Base-by-base conservation (phyloP, 2,113 vertebrate species). In the Apodemus sylvaticus region DNA sequence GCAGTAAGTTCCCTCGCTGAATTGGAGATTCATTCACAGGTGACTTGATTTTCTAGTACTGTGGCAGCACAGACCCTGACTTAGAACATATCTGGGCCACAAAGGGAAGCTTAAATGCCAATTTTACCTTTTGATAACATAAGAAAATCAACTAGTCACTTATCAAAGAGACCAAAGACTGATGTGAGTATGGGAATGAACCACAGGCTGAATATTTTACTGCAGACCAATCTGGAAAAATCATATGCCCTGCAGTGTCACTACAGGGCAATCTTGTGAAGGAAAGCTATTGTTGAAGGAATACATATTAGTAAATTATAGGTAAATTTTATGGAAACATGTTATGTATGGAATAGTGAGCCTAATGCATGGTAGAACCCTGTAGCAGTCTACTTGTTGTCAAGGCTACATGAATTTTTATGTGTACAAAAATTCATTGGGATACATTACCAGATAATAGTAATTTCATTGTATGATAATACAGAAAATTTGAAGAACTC, bases 331-430 rank as follows among this genome's bases (percentile, higher is more conserved):
- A 53, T 31, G 4, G 19, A 88, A 66, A 51, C 86, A 9, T 64
- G 9, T 39, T 42, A 83, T 17, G 0, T 42, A 7, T 36, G 0
- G 29, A 26, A 79, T 16, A 29, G 2, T 8, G 12, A 13, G 1
- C 31, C 31, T 78, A 26, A 2, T 26, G 14, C n/a, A 12, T 42
- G 16, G 71, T 34, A 34, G 87, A 94, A 26, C 0, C 1, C 20
- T 58, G 89, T 34, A 71, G 1, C 10, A 74, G 83, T n/a, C 29
- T 78, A 9, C 16, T 34, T 64, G 7, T 66, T 3, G 0, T 86
- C 29, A 53, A 66, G 20, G 9, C 64, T 64, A 60, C 12, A 60
- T 14, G 2, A 87, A 93, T 79, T 6, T 55, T 8, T 22, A 60
- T 11, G 0, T 3, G 0, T 68, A 17, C 31, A 68, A 93, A 87